phyloP scores from a whole-genome alignment of 2,113 vertebrate species.

The Indicator indicator region DNA sequence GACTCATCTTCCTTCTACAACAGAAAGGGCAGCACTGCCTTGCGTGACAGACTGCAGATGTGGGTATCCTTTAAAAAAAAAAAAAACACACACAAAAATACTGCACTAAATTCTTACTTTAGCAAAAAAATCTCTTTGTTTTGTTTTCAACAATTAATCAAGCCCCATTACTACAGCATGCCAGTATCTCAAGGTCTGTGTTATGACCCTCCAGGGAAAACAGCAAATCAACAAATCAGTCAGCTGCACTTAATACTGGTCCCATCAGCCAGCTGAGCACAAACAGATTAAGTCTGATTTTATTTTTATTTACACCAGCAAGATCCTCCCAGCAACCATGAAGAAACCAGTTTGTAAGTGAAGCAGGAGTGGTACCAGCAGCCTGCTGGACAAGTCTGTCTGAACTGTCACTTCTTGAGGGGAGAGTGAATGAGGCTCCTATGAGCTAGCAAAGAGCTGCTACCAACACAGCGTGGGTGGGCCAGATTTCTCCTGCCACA shows the following conservation, averaged over 20 bases:
- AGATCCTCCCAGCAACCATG: background rate
- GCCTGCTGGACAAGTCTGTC: background rate
- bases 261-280: background rate
- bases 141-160: background rate
- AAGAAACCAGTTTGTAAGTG: background rate
- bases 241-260: background rate
- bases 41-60: background rate
- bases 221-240: background rate
- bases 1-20: background rate
- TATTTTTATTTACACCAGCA: background rate
- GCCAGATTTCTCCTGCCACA: background rate
- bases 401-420: background rate
- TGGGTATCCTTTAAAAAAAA: background rate
- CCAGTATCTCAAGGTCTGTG: background rate
- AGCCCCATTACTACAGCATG: background rate
- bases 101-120: background rate
- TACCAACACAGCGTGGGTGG: accelerated
- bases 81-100: background rate
- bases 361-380: background rate
- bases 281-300: background rate
- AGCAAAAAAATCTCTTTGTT: background rate
- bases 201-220: background rate
- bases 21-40: background rate
- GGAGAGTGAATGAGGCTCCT: background rate
- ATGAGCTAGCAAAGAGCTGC: background rate